Evolutionary conservation across 2,113 vertebrate genomes (phyloP).

Genomic region (Sorex fumeus): DNA sequence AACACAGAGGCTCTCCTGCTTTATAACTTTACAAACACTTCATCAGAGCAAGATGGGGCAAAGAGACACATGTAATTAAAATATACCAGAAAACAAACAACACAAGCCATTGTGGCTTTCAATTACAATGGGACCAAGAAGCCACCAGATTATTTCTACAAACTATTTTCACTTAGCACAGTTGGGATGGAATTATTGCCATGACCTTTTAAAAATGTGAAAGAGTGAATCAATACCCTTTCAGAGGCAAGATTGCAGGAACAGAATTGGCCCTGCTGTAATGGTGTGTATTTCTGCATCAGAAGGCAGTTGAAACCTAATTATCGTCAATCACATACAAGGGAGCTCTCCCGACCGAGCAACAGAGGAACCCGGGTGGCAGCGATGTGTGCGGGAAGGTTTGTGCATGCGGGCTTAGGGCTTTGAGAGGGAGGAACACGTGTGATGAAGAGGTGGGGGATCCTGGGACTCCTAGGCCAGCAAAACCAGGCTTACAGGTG

Average conservation of each 20-base stretch:
- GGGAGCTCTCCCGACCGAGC: constrained; percentile 76
- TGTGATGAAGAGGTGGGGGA: background rate
- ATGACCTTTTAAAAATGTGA: constrained; percentile 91
- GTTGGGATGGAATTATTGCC: constrained; percentile 90
- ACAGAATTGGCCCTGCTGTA: constrained; percentile 82
- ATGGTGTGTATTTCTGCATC: constrained; percentile 88
- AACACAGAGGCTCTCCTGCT: background rate
- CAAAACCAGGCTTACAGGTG: constrained; percentile 73
- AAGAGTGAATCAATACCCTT: constrained; percentile 89
- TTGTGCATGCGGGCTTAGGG: background rate
- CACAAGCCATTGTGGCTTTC: constrained; percentile 79
- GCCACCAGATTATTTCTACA: constrained; percentile 86
- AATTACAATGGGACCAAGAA: constrained; percentile 85
- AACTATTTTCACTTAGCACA: constrained; percentile 91
- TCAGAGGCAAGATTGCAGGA: constrained; percentile 82
- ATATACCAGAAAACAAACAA: constrained; percentile 74
- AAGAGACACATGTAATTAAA: constrained; percentile 85
- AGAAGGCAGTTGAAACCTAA: constrained; percentile 90
- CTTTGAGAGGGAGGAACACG: constrained; percentile 25
- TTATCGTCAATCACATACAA: constrained; percentile 90
- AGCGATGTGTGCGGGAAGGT: background rate
- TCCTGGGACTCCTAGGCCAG: background rate
- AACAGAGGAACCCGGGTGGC: constrained; percentile 67
- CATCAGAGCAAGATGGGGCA: constrained; percentile 36
- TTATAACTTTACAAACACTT: constrained; percentile 78